Base-by-base conservation (phyloP, 2,797 vertebrate genomes). In the Distichodus sexfasciatus region DNA sequence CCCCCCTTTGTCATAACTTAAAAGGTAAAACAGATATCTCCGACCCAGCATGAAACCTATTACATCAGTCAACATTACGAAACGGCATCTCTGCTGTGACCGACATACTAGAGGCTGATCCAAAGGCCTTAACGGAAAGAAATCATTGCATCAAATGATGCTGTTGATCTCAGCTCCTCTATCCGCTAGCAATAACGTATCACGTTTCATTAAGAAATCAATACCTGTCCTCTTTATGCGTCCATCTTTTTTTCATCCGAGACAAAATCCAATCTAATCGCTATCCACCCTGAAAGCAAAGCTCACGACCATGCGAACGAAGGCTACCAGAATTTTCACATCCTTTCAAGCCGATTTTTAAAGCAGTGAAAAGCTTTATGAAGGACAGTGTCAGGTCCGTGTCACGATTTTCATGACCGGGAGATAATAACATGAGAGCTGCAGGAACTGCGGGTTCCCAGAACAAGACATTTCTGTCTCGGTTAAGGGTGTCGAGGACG, bases 201-300 rank as follows among this genome's bases (percentile, higher is more conserved):
- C 21, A 40, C 23, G 7, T 43, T 66, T 33, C 26, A 53, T 54
- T 66, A 12, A 19, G n/a, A 48, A 66, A 66, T 54, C 48, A 66
- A 54, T 54, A 54, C 19, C 11, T 31, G 48, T 41, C 15, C 29
- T 12, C 12, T 65, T 12, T 15, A 6, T 24, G 7, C 26, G 35
- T 33, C 36, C 29, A 36, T 48, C 7, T 7, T 17, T 24, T 46
- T 17, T n/a, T 31, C 40, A 6, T 4, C 10, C 36, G 12, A 35
- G 54, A 24, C 54, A 36, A 38, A 38, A 40, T 21, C 33, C 35
- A 40, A 58, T 40, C 35, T 23, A 38, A 58, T n/a, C 10, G n/a
- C 35, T 40, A 58, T 24, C 26, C 33, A 58, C 21, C 35, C 24
- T 36, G 1, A 21, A 23, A 36, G 19, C 17, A 55, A 19, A 36